A percentile compares a stretch with the other conserved stretches of the same genome.
Conservation (phyloP, 2,797 vertebrate genomes). For the Neosilurus mollespiculum region DNA sequence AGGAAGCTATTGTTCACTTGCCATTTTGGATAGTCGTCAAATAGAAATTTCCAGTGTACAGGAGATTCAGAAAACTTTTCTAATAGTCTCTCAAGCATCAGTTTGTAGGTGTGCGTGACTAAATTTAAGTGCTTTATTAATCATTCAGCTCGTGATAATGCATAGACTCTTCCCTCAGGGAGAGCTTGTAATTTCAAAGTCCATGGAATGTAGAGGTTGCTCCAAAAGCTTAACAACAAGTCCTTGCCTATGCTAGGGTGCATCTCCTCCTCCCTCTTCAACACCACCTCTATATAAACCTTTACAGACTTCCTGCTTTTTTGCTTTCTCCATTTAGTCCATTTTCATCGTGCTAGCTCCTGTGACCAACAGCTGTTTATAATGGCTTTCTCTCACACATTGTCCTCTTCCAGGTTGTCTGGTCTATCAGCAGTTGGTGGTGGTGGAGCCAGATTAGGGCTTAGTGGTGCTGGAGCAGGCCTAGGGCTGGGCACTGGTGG, state of each 20-base stretch:
- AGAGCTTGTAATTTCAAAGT: background rate
- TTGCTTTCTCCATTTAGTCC: slow-evolving; percentile 31
- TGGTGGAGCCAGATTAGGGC: slow-evolving; percentile 27
- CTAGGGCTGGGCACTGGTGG: background rate
- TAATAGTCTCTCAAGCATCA: background rate
- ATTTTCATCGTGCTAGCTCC: slow-evolving; percentile 30
- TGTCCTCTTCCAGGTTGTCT: slow-evolving; percentile 53
- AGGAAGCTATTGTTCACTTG: background rate
- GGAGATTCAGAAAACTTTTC: background rate
- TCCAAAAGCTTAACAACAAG: slow-evolving; percentile 15
- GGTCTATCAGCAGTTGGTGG: slow-evolving; percentile 39
- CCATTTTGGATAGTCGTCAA: background rate
- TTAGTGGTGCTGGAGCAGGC: slow-evolving; percentile 11
- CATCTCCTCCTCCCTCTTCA: slow-evolving; percentile 23
- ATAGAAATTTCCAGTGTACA: background rate
- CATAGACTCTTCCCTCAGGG: slow-evolving; percentile 24
- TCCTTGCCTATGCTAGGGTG: slow-evolving; percentile 14
- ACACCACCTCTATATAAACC: slow-evolving; percentile 48
- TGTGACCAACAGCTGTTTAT: slow-evolving; percentile 36
- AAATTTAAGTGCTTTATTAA: background rate
- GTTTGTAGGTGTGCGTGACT: slow-evolving; percentile 2
- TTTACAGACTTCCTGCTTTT: background rate
- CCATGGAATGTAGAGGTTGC: slow-evolving; percentile 18
- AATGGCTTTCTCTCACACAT: slow-evolving; percentile 50
- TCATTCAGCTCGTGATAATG: background rate